Evolutionary conservation across 2,888 invertebrate species (phyloP).

Genomic region (Desoria tigrina): DNA sequence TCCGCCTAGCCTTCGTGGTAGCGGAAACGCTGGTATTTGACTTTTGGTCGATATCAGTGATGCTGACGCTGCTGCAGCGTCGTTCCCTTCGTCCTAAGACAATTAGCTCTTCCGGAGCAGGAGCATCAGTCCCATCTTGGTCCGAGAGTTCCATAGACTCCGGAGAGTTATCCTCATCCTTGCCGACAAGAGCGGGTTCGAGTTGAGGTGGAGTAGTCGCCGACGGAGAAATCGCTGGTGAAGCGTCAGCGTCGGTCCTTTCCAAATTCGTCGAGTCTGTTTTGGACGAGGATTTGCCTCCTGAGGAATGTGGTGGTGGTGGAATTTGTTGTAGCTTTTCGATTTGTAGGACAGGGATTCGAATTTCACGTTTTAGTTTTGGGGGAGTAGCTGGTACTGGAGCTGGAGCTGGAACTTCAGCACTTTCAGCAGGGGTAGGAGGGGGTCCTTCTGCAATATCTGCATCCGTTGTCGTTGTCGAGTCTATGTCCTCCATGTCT

Average conservation of each 20-base stretch:
- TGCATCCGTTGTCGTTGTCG: too few relatives aligned
- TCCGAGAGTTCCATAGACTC: too few relatives aligned
- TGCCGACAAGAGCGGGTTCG: background rate
- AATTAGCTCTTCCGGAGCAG: too few relatives aligned
- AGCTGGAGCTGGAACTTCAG: too few relatives aligned
- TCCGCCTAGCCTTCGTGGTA: background rate
- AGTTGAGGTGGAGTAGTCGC: background rate
- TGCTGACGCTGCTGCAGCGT: too few relatives aligned
- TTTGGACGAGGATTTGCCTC: background rate
- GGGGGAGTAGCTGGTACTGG: background rate
- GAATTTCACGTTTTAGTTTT: slow-evolving; percentile 3
- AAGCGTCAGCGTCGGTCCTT: background rate
- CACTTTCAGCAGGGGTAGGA: too few relatives aligned
- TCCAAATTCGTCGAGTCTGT: background rate
- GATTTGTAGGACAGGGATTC: slow-evolving; percentile 15
- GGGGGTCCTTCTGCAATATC: too few relatives aligned
- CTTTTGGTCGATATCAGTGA: too few relatives aligned
- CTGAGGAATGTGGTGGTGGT: background rate
- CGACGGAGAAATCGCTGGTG: background rate
- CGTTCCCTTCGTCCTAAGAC: too few relatives aligned
- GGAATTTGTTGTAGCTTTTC: background rate
- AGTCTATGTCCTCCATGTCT: too few relatives aligned
- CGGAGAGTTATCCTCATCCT: too few relatives aligned
- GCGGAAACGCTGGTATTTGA: background rate
- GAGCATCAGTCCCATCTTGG: too few relatives aligned